Evolutionary conservation across 2,113 vertebrate species (phyloP), one percentile per base, ranked within the genome.

Genomic region (Ellobius talpinus): DNA sequence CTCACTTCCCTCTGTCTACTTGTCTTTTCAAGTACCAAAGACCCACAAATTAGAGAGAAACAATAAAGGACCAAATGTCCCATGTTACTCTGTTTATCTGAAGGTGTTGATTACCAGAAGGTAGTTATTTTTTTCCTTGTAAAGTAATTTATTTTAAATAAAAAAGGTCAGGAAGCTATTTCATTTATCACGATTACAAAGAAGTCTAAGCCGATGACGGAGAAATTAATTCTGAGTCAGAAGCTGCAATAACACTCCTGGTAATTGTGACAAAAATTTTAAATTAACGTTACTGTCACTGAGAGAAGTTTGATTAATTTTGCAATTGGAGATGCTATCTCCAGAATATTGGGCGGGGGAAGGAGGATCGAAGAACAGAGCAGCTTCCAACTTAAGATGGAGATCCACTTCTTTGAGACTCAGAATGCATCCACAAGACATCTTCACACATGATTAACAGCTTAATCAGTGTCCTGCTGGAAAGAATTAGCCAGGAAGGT

Each of bases 371-470:
- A 97, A 98, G 98, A 98, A 99, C 98, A 98, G 98, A 97, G 97
- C 89, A 94, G 97, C 98, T 98, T 99, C 98, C 98, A 98, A 98
- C 98, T 98, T 98, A 91, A 99, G 98, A 98, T 98, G 97, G 98
- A 97, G 98, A 98, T 98, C 92, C 87, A 93, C 77, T 98, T 98
- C 98, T 99, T 98, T 98, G 98, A 98, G 96, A 96, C 96, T 97
- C 96, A 93, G 91, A 97, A 98, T 97, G 97, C 98, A 97, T 98
- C 98, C 98, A 96, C 95, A 17, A 99, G 98, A 98, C 98, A 99
- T 99, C 98, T 99, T 99, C 99, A 99, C 98, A 99, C 98, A 98
- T 99, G 99, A 99, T 99, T 99, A 99, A 98, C 98, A 99, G 98
- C 98, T 99, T 99, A 98, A 98, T 99, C 98, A 99, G 98, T 98